A percentile compares a stretch with the other conserved stretches of the same genome.
Conservation (phyloP, 2,888 invertebrate genomes). For the Thera britannica region DNA sequence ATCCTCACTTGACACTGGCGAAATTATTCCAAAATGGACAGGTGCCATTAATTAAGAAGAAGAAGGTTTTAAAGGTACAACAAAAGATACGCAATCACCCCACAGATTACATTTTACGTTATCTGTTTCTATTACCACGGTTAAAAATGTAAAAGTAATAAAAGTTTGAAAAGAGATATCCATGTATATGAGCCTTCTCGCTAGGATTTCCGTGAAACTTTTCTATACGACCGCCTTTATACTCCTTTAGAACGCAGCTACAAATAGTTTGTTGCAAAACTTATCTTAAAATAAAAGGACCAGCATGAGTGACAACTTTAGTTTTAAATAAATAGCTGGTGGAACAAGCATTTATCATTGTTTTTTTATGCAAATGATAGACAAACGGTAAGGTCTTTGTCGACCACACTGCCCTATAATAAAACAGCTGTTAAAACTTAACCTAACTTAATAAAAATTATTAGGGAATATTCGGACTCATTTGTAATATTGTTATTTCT, state of each 20-base stretch:
- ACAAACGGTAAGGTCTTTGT: no score
- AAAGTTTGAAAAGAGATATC: conserved; percentile 26
- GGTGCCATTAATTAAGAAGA: no score
- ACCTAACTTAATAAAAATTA: no score
- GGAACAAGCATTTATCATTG: no score
- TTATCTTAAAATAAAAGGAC: not conserved
- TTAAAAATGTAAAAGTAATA: conserved; percentile 28
- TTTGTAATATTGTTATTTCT: no score
- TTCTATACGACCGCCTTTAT: conserved; percentile 16
- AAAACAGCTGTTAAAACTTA: no score
- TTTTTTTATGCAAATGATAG: no score
- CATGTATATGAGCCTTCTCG: conserved; percentile 27
- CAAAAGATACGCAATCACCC: not conserved
- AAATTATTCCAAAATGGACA: no score
- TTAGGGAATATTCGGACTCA: no score
- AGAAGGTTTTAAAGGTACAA: not conserved
- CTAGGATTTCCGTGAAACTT: conserved; percentile 21
- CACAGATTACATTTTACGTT: not conserved
- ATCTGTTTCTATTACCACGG: conserved; percentile 8
- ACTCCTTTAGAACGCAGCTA: conserved; percentile 13
- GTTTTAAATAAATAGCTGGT: no score
- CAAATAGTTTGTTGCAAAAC: conserved; percentile 12
- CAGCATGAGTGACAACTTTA: not conserved
- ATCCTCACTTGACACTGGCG: no score
- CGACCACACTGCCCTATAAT: no score